Evolutionary conservation across 2,113 vertebrate genomes (phyloP).

Genomic region (Chlorodrepanis virens): DNA sequence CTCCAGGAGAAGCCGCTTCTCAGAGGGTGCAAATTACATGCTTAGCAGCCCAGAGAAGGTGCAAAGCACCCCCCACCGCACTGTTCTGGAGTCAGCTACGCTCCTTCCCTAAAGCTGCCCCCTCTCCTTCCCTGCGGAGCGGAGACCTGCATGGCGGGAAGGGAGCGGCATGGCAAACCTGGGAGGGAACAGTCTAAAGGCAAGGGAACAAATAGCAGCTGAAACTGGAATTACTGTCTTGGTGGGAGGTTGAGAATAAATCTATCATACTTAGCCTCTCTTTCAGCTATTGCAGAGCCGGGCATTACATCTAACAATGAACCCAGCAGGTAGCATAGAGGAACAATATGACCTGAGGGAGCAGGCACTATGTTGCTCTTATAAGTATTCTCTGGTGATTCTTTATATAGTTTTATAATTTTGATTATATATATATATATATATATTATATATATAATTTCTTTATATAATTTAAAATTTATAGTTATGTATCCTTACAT

Average conservation of each 20-base stretch:
- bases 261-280: not conserved
- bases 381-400: not conserved
- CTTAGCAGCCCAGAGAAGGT: not conserved
- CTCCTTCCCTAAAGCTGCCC: not conserved
- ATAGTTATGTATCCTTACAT: not conserved
- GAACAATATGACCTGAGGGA: not conserved
- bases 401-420: too few relatives aligned
- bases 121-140: not conserved
- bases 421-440: too few relatives aligned
- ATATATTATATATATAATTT: too few relatives aligned
- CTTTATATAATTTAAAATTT: too few relatives aligned
- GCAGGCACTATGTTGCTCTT: not conserved
- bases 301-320: not conserved
- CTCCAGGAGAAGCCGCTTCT: not conserved
- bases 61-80: not conserved
- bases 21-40: not conserved
- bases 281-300: not conserved
- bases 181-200: not conserved
- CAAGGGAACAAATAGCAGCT: not conserved
- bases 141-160: rapidly evolving
- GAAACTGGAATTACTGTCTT: not conserved
- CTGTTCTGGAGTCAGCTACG: not conserved
- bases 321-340: not conserved
- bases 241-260: constrained; percentile 21
- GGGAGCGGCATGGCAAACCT: not conserved